A percentile compares a stretch with the other conserved stretches of the same genome.
phyloP scores from a whole-genome alignment of 2,888 invertebrate genomes.

The Leptothorax acervorum region DNA sequence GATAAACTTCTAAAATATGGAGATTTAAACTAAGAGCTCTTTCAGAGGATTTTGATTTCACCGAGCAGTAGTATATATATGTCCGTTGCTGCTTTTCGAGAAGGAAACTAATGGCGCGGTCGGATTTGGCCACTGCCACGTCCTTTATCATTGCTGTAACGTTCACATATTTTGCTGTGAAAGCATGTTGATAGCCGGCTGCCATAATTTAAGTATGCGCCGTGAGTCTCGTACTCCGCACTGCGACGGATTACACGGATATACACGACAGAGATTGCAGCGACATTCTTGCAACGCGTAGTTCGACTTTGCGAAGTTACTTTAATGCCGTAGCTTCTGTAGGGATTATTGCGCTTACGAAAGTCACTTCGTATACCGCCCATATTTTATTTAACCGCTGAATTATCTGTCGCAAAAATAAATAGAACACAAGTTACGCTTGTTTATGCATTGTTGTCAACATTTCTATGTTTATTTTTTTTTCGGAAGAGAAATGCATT shows the following conservation, averaged over 20 bases:
- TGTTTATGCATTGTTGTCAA: background rate
- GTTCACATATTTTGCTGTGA: slow-evolving; percentile 43
- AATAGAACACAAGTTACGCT: background rate
- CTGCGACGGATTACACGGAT: slow-evolving; percentile 50
- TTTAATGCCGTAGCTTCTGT: slow-evolving; percentile 37
- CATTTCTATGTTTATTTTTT: background rate
- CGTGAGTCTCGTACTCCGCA: slow-evolving; percentile 17
- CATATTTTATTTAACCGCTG: slow-evolving; percentile 33
- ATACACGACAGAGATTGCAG: slow-evolving; percentile 38
- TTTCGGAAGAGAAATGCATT: background rate
- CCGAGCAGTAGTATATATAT: background rate
- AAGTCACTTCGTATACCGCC: background rate
- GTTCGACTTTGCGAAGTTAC: slow-evolving; percentile 48
- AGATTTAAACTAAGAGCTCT: slow-evolving; percentile 21
- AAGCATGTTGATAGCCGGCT: slow-evolving; percentile 48
- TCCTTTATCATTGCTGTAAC: slow-evolving; percentile 48
- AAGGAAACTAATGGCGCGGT: slow-evolving; percentile 43
- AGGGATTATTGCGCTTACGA: slow-evolving; percentile 36
- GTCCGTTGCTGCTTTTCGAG: slow-evolving; percentile 18
- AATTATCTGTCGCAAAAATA: background rate
- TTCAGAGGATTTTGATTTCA: slow-evolving; percentile 35
- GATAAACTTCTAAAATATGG: slow-evolving; percentile 35
- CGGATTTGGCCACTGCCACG: slow-evolving; percentile 48
- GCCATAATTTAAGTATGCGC: slow-evolving; percentile 49
- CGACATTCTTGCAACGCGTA: slow-evolving; percentile 29